Evolutionary conservation across 1,140 invertebrate genomes (phyloP).

Genomic region (Diplogasteroides magnus): DNA sequence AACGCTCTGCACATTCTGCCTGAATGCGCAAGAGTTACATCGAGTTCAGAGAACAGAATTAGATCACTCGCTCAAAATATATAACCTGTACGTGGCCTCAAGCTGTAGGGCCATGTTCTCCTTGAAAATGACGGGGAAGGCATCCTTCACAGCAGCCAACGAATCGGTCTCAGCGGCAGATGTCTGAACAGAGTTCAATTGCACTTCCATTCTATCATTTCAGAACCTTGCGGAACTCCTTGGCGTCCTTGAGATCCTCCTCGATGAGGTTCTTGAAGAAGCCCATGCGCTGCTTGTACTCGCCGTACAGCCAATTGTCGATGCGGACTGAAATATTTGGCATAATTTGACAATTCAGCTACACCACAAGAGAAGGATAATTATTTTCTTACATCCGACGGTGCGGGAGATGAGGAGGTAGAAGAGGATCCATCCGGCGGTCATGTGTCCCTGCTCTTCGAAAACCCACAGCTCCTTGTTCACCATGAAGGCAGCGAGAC

Average conservation of each 20-base stretch:
- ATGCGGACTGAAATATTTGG: slow-evolving; percentile 38
- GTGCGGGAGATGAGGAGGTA: slow-evolving; percentile 39
- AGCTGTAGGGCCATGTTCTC: slow-evolving; percentile 52
- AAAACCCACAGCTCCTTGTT: slow-evolving; percentile 54
- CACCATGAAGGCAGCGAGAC: slow-evolving; percentile 44
- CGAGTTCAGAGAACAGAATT: too few relatives aligned
- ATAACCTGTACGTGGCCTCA: slow-evolving; percentile 49
- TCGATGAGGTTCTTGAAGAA: slow-evolving; percentile 44
- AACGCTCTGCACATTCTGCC: slow-evolving; percentile 51
- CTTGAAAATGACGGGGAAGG: slow-evolving; percentile 51
- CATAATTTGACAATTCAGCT: not conserved
- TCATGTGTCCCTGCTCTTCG: slow-evolving; percentile 49
- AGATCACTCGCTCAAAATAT: too few relatives aligned
- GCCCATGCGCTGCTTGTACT: slow-evolving; percentile 36
- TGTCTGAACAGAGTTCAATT: slow-evolving; percentile 25
- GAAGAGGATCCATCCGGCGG: slow-evolving; percentile 43
- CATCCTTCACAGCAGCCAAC: slow-evolving; percentile 44
- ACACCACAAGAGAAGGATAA: too few relatives aligned
- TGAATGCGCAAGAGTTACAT: slow-evolving; percentile 4
- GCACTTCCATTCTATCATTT: not conserved
- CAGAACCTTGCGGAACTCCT: slow-evolving; percentile 51
- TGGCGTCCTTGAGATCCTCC: slow-evolving; percentile 52
- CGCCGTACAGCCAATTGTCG: slow-evolving; percentile 41
- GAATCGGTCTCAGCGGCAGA: slow-evolving; percentile 49
- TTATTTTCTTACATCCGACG: slow-evolving; percentile 47